phyloP scores from a whole-genome alignment of 2,113 vertebrate species.

The Mus pahari region DNA sequence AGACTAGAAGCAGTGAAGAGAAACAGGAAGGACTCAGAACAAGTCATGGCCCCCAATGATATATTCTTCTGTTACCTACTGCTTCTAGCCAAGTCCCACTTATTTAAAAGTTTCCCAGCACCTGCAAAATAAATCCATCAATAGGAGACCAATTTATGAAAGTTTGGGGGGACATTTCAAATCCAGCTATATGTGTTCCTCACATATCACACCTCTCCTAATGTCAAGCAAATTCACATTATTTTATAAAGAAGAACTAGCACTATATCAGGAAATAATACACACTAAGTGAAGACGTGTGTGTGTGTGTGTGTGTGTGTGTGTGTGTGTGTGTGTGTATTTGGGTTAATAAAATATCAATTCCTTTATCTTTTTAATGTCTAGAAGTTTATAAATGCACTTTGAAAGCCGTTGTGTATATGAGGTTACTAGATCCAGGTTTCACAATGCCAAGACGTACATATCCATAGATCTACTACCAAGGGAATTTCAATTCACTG shows the following conservation, averaged over 20 bases:
- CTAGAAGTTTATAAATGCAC: not conserved
- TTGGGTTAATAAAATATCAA: not conserved
- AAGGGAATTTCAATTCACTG: not conserved
- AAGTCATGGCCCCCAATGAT: not conserved
- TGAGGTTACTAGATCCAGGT: not conserved
- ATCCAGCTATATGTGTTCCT: not conserved
- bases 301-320: not conserved
- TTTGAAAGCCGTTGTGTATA: not conserved
- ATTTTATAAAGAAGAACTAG: not conserved
- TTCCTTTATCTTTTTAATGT: not conserved
- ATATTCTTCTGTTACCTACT: no score
- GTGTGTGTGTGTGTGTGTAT: not conserved
- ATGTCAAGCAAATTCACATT: not conserved
- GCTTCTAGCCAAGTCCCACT: not conserved
- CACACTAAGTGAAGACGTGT: not conserved
- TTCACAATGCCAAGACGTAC: fast-evolving
- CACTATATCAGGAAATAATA: not conserved
- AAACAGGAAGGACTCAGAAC: not conserved
- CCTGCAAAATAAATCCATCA: not conserved
- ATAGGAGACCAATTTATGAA: not conserved
- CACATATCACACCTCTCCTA: not conserved
- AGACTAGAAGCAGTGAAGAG: not conserved
- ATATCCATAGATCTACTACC: fast-evolving
- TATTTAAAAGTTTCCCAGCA: not conserved
- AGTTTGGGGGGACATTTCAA: not conserved